Evolutionary conservation across 2,113 vertebrate genomes (phyloP), one percentile per base, ranked within the genome.

Genomic region (Danio rerio): DNA sequence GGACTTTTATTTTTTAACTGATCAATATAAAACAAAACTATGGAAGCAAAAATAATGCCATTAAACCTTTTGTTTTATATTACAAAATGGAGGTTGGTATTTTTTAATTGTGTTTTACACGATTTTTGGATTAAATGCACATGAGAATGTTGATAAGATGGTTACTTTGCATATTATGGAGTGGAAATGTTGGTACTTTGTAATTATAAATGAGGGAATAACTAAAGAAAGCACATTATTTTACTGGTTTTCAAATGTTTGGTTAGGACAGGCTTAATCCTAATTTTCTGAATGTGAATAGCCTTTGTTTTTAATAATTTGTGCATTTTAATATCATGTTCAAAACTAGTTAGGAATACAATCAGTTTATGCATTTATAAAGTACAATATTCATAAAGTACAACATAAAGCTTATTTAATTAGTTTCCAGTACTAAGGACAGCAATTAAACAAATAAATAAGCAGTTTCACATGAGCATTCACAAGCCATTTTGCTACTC

Each of bases 341-440:
- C 9, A 69, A 21, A 42, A 21, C 13, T n/a, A 2, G 40, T 4
- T 8, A 31, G 31, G 56, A 49, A 49, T 47, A 8, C 5, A 7
- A 1, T 49, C n/a, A n/a, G n/a, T 45, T 47, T 68, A 12, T 69
- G 9, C 5, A 11, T 47, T 42, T 13, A 2, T 79, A 11, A 56
- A 73, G 55, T 11, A 63, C 9, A n/a, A n/a, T 45, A 20, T 47
- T 42, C 10, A 2, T 79, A 11, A 56, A 73, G 55, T 11, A 63
- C 9, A n/a, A n/a, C 21, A 20, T 68, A 9, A 58, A n/a, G 3
- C 9, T 8, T 20, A 40, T 71, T 12, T 45, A 20, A 84, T 89
- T 88, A 84, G 84, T 81, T 75, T 83, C 86, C 85, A 90, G 92
- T 62, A 91, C 88, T 90, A 82, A 21, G 89, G 88, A 91, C 87